Evolutionary conservation across 1,140 invertebrate genomes (phyloP).

Genomic region (Drosophila nigromelanica): DNA sequence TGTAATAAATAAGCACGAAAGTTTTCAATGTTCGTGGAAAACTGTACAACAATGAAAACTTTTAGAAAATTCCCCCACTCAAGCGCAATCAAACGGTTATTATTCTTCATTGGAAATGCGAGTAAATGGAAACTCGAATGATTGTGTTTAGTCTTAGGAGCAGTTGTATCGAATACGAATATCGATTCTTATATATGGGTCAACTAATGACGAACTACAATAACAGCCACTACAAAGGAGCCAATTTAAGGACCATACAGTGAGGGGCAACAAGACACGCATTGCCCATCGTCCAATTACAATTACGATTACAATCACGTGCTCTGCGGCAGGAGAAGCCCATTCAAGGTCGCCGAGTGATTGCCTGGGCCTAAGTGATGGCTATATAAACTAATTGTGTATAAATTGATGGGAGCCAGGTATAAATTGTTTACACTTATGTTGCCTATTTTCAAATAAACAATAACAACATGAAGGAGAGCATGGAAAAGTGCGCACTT

Average conservation of each 20-base stretch:
- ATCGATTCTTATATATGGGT: slow-evolving; percentile 30
- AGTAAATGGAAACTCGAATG: slow-evolving; percentile 8
- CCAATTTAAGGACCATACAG: slow-evolving; percentile 12
- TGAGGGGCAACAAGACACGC: slow-evolving; percentile 5
- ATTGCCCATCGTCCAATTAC: slow-evolving; percentile 22
- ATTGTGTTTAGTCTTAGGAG: not conserved
- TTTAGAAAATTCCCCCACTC: slow-evolving; percentile 1
- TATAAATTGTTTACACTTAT: slow-evolving; percentile 37
- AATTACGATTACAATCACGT: slow-evolving; percentile 24
- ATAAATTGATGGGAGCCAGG: slow-evolving; percentile 6
- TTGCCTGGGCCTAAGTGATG: slow-evolving; percentile 2
- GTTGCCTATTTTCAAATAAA: slow-evolving; percentile 32
- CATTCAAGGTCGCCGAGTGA: slow-evolving; percentile 17
- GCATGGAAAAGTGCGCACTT: slow-evolving; percentile 39
- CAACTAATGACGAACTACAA: slow-evolving; percentile 24
- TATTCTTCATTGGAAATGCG: slow-evolving; percentile 21
- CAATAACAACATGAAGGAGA: slow-evolving; percentile 3
- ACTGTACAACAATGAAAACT: slow-evolving; percentile 18
- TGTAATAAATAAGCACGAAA: slow-evolving; percentile 24
- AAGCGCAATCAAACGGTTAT: slow-evolving; percentile 10
- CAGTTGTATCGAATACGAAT: slow-evolving; percentile 28
- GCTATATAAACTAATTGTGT: slow-evolving; percentile 25
- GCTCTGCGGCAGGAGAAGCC: not conserved
- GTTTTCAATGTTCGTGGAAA: slow-evolving; percentile 29
- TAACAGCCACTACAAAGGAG: not conserved